Conservation (phyloP, 2,797 vertebrate species). For the Tauraco hartlaubi region DNA sequence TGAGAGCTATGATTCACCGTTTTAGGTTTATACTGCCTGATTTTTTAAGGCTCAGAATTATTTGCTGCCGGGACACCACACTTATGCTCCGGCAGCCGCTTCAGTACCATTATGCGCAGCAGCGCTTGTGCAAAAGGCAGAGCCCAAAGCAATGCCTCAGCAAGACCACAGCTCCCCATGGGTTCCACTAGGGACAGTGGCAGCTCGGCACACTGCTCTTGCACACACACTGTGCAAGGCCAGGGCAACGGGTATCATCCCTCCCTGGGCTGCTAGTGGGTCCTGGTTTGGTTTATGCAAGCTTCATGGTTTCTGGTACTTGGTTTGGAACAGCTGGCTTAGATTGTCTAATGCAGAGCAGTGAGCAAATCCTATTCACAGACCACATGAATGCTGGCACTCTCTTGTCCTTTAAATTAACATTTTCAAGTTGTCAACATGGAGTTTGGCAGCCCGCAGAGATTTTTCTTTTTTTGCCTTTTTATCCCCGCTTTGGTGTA, state of each 20-base stretch:
- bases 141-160: neutral
- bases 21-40: neutral
- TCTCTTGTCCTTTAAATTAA: neutral
- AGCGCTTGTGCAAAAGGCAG: neutral
- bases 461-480: fast-evolving
- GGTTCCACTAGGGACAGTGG: neutral
- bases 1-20: neutral
- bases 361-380: neutral
- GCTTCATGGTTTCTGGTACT: neutral
- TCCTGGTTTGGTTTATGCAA: neutral
- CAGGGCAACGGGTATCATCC: neutral
- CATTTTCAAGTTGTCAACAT: neutral
- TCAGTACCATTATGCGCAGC: neutral
- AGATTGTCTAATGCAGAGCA: neutral
- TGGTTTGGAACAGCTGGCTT: neutral
- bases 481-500: neutral
- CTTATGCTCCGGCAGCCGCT: neutral
- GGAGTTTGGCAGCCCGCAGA: neutral
- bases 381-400: neutral
- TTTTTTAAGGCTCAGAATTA: neutral
- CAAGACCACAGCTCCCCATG: neutral
- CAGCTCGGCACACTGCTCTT: neutral
- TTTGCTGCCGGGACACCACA: neutral
- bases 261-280: neutral
- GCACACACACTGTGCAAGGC: neutral